These are phyloP conservation scores for Achatina immaculata DNA, from an alignment of 1,140 invertebrate species.

Conservation along the genomic window DNA sequence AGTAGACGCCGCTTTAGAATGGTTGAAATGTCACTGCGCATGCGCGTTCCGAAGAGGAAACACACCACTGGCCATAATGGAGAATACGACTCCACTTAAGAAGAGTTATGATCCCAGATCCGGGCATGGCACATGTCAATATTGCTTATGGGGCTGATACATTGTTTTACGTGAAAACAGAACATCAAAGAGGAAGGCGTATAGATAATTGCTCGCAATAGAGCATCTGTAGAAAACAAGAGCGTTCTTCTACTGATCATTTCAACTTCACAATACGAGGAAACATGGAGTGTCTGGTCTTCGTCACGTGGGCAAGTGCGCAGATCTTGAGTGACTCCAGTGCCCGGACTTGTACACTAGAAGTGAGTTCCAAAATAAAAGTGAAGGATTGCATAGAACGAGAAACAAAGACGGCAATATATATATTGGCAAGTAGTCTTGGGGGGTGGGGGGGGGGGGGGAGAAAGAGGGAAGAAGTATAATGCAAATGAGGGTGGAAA, in stretches of 20 bases:
- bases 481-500: not conserved
- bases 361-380: no score
- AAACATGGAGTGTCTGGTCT: not conserved
- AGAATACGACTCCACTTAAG: conserved; percentile 1
- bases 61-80: not conserved
- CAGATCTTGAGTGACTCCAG: no score
- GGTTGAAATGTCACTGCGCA: not conserved
- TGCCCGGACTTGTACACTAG: no score
- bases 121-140: not conserved
- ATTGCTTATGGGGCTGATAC: not conserved
- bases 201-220: not conserved
- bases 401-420: not conserved
- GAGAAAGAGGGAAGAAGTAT: not conserved
- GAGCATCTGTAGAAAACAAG: not conserved
- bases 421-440: no score
- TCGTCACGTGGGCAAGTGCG: not conserved
- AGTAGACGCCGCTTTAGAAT: not conserved
- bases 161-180: not conserved
- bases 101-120: not conserved
- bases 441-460: no score
- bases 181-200: not conserved
- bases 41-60: not conserved
- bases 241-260: not conserved
- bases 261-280: no score
- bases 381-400: not conserved